Base-by-base conservation (phyloP, 2,888 invertebrate genomes). In the Micoletzkya japonica region DNA sequence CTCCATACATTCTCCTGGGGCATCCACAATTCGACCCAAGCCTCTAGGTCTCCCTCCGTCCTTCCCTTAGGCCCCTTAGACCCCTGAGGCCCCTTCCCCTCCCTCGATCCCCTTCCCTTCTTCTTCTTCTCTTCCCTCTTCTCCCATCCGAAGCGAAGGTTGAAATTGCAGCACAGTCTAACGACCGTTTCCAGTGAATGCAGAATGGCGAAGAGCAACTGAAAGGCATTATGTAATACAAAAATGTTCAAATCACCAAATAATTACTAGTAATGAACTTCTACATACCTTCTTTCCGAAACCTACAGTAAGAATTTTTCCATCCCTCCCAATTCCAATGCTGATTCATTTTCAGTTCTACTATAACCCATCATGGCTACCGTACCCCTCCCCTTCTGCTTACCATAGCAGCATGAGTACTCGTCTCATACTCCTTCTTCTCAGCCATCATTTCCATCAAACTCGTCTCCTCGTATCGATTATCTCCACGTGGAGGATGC, bases 81-180 rank as follows among this genome's bases (percentile, higher is more conserved):
- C 44, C 44, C 20, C 17, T 44, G 56, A 24, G 7, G 17, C 14
- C 34, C 24, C 34, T 59, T 34, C 30, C 69, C 32, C 72, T 75
- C 75, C 72, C 75, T 77, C 77, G 75, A 76, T 24, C 73, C 57
- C 37, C 75, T 76, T 24, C 76, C 72, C 44, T 49, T 64, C 24
- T 61, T 72, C 34, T 75, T 54, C 76, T 74, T 59, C 20, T 59
- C 58, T 36, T 71, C 75, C 7, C 67, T 58, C 14, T 57, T 69
- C 32, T 70, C 44, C 59, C 66, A 56, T 28, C 54, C 37, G 56
- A 66, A 28, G 37, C 26, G 37, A 14, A 66, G 36, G 36, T 52
- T 54, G 54, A 54, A 66, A 26, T 66, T 54, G n/a, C n/a, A 37
- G 34, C 54, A 56, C 34, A 66, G n/a, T 66, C 66, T 24, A 28